phyloP scores from a whole-genome alignment of 2,797 vertebrate species.

The Cirrhinus molitorella region DNA sequence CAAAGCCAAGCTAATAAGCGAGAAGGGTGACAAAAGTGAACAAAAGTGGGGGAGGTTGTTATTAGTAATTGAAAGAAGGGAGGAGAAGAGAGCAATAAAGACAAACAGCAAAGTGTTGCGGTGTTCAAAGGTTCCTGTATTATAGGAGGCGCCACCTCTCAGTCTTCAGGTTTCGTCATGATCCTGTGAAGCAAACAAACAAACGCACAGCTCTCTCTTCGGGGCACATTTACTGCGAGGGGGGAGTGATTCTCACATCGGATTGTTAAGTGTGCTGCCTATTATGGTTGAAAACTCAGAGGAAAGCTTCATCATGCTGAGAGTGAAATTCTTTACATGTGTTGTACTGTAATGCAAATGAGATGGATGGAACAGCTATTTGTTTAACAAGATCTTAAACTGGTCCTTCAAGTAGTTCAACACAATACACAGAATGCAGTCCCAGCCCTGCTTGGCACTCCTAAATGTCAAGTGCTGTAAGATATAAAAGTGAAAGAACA shows the following conservation, averaged over 20 bases:
- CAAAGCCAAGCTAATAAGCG: conserved; percentile 2
- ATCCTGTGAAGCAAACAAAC: conserved; percentile 40
- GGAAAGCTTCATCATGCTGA: conserved; percentile 31
- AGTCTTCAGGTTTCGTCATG: neutral
- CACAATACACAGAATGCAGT: conserved; percentile 36
- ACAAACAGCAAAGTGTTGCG: conserved; percentile 33
- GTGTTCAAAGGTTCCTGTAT: conserved; percentile 36
- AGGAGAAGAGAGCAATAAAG: conserved; percentile 37
- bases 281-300: neutral
- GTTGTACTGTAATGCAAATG: neutral
- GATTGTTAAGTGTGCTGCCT: conserved; percentile 27
- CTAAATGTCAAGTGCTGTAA: conserved; percentile 4
- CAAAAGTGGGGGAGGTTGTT: conserved; percentile 6
- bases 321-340: neutral
- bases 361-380: conserved; percentile 34
- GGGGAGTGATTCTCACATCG: neutral
- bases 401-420: conserved; percentile 39
- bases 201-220: neutral
- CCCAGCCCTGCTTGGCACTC: conserved; percentile 22
- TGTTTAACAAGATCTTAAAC: conserved; percentile 56
- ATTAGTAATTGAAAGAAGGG: conserved; percentile 33
- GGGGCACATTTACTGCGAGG: no score
- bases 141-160: neutral
- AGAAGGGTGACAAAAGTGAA: conserved; percentile 4
- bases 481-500: conserved; percentile 7